These are phyloP conservation scores for Oryzias dopingdopingensis DNA, from an alignment of 2,797 vertebrate genomes.

Conservation along the genomic window DNA sequence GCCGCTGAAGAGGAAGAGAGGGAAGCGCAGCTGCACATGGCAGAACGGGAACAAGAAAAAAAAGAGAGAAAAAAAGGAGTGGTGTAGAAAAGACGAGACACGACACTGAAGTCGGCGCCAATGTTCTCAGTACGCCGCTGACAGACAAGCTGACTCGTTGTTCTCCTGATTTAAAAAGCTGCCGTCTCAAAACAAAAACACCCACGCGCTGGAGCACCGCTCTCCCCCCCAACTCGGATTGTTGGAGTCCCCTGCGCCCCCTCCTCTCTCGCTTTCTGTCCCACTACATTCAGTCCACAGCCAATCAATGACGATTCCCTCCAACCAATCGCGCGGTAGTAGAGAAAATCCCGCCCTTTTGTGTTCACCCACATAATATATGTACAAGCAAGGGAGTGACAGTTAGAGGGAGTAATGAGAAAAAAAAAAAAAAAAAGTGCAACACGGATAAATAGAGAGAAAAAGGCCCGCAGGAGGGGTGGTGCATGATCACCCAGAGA, in stretches of 20 bases:
- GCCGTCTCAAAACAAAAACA: conserved; percentile 86
- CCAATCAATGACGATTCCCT: conserved; percentile 64
- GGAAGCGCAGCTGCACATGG: conserved; percentile 61
- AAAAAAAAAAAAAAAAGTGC: conserved; percentile 57
- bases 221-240: conserved; percentile 75
- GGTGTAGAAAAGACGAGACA: conserved; percentile 40
- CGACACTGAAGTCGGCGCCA: conserved; percentile 55
- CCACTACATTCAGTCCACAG: conserved; percentile 65
- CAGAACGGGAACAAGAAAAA: conserved; percentile 31
- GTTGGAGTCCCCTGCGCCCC: conserved; percentile 55
- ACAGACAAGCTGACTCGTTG: conserved; percentile 64
- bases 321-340: conserved; percentile 69
- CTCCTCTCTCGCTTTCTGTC: conserved; percentile 47
- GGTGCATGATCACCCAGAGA: conserved; percentile 49
- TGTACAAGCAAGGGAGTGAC: conserved; percentile 63
- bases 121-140: conserved; percentile 64
- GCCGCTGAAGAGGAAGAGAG: conserved; percentile 44
- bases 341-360: conserved; percentile 72
- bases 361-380: conserved; percentile 77
- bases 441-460: conserved; percentile 55
- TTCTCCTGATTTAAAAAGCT: conserved; percentile 73
- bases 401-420: conserved; percentile 64
- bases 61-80: conserved; percentile 16
- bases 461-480: conserved; percentile 55
- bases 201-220: conserved; percentile 81